Percentiles rank a stretch among this genome's conserved stretches.
These are phyloP conservation scores for Autographa gamma DNA, from an alignment of 2,888 invertebrate genomes.

Conservation along the genomic window DNA sequence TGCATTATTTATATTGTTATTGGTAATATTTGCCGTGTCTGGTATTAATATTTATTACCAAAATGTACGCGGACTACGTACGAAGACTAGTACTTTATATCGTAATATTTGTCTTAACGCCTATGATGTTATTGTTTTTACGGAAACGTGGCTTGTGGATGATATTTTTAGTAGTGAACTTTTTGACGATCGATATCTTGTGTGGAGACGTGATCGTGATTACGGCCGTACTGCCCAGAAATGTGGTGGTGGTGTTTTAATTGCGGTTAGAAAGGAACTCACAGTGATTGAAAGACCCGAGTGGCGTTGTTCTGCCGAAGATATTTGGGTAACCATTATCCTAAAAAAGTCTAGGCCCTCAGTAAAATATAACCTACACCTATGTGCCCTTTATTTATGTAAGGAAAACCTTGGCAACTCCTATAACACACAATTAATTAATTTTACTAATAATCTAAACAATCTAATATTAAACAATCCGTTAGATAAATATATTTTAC, in stretches of 20 bases:
- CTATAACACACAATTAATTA: constrained; percentile 19
- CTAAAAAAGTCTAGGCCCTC: constrained; percentile 11
- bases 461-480: constrained; percentile 8
- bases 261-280: neutral
- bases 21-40: neutral
- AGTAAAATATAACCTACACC: constrained; percentile 2
- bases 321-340: constrained; percentile 9
- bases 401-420: constrained; percentile 11
- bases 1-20: constrained; percentile 5
- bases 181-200: too few species aligned
- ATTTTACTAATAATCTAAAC: constrained; percentile 29
- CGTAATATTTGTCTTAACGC: constrained; percentile 4
- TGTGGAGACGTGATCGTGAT: neutral
- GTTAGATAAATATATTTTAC: constrained; percentile 16
- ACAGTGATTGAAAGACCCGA: neutral
- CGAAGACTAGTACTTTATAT: neutral
- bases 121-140: constrained; percentile 4
- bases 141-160: neutral
- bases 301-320: neutral
- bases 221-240: constrained; percentile 1
- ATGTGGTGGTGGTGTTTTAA: neutral
- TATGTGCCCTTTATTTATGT: constrained; percentile 3
- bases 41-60: constrained; percentile 2
- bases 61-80: neutral
- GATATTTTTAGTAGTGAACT: too few species aligned